These are phyloP conservation scores for Xiphophorus hellerii DNA, from an alignment of 2,113 vertebrate species.

Conservation along the genomic window DNA sequence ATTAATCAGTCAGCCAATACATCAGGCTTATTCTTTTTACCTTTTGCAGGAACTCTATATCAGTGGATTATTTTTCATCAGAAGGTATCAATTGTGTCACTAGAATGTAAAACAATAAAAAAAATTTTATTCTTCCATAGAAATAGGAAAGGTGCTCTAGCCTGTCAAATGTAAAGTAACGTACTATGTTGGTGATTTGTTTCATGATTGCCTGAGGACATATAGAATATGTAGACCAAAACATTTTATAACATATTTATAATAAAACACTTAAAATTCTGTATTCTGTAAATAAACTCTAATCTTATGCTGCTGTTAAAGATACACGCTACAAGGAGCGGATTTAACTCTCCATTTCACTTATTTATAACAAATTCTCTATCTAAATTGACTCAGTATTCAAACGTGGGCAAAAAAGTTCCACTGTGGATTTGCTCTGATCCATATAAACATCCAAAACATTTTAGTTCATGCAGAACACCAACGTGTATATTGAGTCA, in stretches of 20 bases:
- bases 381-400: slow-evolving; percentile 35
- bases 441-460: no score
- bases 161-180: neutral
- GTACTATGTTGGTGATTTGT: neutral
- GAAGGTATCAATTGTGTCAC: neutral
- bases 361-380: slow-evolving; percentile 42
- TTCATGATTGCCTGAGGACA: neutral
- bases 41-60: neutral
- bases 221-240: neutral
- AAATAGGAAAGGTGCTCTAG: neutral
- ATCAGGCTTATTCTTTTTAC: neutral
- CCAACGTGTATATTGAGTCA: no score
- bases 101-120: neutral
- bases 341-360: slow-evolving; percentile 60
- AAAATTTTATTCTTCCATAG: neutral
- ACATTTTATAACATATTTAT: slow-evolving; percentile 30
- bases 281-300: slow-evolving; percentile 47
- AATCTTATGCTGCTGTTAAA: slow-evolving; percentile 56
- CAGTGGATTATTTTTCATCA: neutral
- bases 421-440: neutral
- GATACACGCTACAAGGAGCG: slow-evolving; percentile 37
- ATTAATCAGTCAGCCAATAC: neutral
- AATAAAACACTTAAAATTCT: slow-evolving; percentile 39
- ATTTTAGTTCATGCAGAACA: no score
- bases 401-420: slow-evolving; percentile 39